phyloP scores from a whole-genome alignment of 2,888 invertebrate genomes.

The Archaeoteleia sp. region DNA sequence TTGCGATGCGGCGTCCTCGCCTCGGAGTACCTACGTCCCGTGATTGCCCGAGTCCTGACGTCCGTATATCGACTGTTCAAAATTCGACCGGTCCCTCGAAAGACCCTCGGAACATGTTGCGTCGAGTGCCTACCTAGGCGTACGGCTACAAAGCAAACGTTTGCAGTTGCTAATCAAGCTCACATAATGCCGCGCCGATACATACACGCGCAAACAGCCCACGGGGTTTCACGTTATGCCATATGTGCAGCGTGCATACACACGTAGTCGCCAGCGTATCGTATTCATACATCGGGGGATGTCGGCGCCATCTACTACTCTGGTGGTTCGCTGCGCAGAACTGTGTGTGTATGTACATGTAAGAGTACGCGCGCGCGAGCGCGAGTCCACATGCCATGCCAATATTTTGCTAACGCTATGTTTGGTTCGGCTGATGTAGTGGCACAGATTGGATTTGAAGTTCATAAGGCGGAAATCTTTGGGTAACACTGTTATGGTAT shows the following conservation, averaged over 20 bases:
- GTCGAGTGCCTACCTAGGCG: slow-evolving; percentile 53
- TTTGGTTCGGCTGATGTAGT: slow-evolving; percentile 68
- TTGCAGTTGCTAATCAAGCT: slow-evolving; percentile 74
- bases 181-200: slow-evolving; percentile 71
- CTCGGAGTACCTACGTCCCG: too few relatives aligned
- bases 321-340: slow-evolving; percentile 37
- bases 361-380: slow-evolving; percentile 15
- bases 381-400: slow-evolving; percentile 54
- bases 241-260: slow-evolving; percentile 58
- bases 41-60: slow-evolving; percentile 35
- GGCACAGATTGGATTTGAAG: slow-evolving; percentile 74
- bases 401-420: slow-evolving; percentile 71
- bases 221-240: slow-evolving; percentile 65
- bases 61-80: slow-evolving; percentile 42
- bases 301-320: slow-evolving; percentile 42
- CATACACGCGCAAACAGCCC: slow-evolving; percentile 70
- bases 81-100: slow-evolving; percentile 50
- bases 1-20: too few relatives aligned
- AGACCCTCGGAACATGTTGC: slow-evolving; percentile 32
- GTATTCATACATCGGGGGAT: slow-evolving; percentile 33
- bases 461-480: slow-evolving; percentile 59
- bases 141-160: slow-evolving; percentile 69
- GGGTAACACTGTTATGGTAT: too few relatives aligned
- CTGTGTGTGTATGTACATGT: slow-evolving; percentile 24
- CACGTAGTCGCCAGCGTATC: slow-evolving; percentile 26